Conservation (phyloP, 2,888 invertebrate genomes). For the Chromoteleia sp. region DNA sequence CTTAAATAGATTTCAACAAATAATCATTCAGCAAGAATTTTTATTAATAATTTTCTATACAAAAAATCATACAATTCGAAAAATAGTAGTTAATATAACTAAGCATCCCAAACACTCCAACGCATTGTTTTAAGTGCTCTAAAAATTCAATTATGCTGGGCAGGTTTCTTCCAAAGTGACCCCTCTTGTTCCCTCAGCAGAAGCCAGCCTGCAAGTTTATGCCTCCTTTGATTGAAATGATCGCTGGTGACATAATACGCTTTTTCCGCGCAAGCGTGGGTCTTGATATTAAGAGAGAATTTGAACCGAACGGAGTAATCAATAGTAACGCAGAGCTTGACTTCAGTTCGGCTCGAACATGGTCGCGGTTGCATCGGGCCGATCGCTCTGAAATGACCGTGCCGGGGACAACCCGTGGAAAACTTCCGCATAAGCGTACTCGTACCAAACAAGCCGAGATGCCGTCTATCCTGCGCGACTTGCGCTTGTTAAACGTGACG, state of each 20-base stretch:
- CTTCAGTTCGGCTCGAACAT: constrained; percentile 64
- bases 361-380: constrained; percentile 25
- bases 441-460: neutral
- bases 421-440: neutral
- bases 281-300: constrained; percentile 44
- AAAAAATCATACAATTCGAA: too few species aligned
- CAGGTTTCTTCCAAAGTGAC: neutral
- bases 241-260: constrained; percentile 11
- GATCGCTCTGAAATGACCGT: constrained; percentile 24
- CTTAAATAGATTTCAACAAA: too few species aligned
- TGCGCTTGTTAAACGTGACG: neutral
- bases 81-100: too few species aligned
- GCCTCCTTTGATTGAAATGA: constrained; percentile 28
- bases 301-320: constrained; percentile 72
- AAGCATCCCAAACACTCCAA: neutral
- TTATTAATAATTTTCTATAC: too few species aligned
- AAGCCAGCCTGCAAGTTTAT: constrained; percentile 4
- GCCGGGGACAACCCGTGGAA: constrained; percentile 10
- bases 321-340: constrained; percentile 71
- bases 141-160: too few species aligned
- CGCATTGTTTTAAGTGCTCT: neutral
- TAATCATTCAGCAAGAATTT: too few species aligned
- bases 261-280: constrained; percentile 69
- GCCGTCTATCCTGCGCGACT: constrained; percentile 3
- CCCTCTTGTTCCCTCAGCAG: neutral